A percentile compares a stretch with the other conserved stretches of the same genome.
Conservation (phyloP, 2,888 invertebrate species). For the Callimorpha dominula region DNA sequence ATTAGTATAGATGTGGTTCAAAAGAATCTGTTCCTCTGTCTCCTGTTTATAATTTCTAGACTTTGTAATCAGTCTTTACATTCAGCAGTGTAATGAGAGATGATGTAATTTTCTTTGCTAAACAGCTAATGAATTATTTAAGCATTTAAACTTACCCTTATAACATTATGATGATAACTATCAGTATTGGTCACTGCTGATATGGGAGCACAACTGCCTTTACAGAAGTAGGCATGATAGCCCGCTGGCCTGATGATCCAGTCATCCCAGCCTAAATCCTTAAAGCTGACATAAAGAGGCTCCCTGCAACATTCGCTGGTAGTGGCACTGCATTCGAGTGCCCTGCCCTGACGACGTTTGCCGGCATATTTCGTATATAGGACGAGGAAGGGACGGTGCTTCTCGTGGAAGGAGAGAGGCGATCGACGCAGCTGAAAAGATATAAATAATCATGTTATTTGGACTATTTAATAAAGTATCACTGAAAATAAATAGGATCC, state of each 20-base stretch:
- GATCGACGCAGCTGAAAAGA: conserved; percentile 84
- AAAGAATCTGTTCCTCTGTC: no score
- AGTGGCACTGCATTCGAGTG: conserved; percentile 89
- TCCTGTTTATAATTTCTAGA: no score
- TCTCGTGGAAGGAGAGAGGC: conserved; percentile 90
- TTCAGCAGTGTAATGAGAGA: no score
- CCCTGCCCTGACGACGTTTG: conserved; percentile 88
- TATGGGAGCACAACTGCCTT: conserved; percentile 92
- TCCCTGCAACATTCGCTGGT: conserved; percentile 94
- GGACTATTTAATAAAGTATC: neutral
- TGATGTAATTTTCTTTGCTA: no score
- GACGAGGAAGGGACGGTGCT: conserved; percentile 92
- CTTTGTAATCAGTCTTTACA: no score
- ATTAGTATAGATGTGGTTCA: no score
- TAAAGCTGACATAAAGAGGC: conserved; percentile 93
- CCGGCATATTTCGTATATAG: conserved; percentile 92
- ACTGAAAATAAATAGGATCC: neutral
- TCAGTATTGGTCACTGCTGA: conserved; percentile 88
- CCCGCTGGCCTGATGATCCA: conserved; percentile 95
- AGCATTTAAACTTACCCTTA: conserved; percentile 88
- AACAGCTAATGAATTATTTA: neutral
- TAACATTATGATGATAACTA: conserved; percentile 90
- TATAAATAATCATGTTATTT: conserved; percentile 4
- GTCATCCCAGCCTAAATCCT: conserved; percentile 95
- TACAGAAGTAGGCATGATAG: conserved; percentile 95